Conservation (phyloP, 2,113 vertebrate genomes). For the Bagarius yarrelli region DNA sequence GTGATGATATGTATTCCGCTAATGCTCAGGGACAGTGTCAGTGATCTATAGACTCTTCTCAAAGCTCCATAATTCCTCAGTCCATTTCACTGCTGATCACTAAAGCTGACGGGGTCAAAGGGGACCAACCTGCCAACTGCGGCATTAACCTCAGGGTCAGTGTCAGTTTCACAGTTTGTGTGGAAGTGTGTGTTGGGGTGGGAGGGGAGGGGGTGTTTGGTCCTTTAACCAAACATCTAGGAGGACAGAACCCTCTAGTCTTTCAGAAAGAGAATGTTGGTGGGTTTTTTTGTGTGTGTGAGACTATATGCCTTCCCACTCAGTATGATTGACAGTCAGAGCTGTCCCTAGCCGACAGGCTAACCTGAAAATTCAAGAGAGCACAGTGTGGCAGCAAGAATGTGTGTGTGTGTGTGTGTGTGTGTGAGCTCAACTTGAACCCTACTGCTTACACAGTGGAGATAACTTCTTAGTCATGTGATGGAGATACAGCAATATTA, state of each 20-base stretch:
- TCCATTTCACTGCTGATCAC: slow-evolving; percentile 67
- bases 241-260: neutral
- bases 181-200: slow-evolving; percentile 2
- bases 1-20: neutral
- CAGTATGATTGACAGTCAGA: slow-evolving; percentile 33
- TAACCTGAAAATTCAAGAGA: slow-evolving; percentile 20
- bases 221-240: slow-evolving; percentile 3
- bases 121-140: slow-evolving; percentile 47
- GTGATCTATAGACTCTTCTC: slow-evolving; percentile 67
- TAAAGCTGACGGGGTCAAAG: slow-evolving; percentile 62
- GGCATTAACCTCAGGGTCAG: slow-evolving; percentile 60
- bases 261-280: neutral
- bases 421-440: neutral
- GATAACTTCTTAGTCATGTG: neutral
- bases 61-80: slow-evolving; percentile 68
- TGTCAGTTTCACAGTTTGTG: slow-evolving; percentile 22
- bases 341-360: slow-evolving; percentile 21
- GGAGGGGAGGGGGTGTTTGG: neutral
- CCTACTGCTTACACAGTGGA: neutral
- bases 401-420: slow-evolving; percentile 25
- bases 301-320: slow-evolving; percentile 11
- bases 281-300: slow-evolving; percentile 39
- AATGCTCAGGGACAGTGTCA: slow-evolving; percentile 40
- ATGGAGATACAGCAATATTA: neutral
- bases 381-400: slow-evolving; percentile 28